phyloP scores from a whole-genome alignment of 2,797 vertebrate genomes.

The Chaetodon trifasciatus region DNA sequence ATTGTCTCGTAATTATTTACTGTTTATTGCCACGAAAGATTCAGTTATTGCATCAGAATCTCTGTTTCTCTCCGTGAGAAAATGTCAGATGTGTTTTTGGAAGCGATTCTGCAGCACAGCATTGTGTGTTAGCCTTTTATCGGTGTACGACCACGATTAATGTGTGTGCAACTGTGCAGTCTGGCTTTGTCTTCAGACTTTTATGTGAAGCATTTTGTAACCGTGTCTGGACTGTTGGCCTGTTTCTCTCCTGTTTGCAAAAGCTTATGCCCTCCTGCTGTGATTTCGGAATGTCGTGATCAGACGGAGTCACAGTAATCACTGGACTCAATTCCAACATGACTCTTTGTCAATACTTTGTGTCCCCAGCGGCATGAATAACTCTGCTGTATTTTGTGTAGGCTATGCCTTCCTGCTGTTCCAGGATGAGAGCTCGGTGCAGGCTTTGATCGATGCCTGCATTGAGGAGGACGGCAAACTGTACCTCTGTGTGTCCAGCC shows the following conservation, averaged over 20 bases:
- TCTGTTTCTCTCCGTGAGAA: not conserved
- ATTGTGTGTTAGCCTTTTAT: not conserved
- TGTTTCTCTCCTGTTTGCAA: conserved; percentile 40
- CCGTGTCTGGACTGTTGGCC: conserved; percentile 25
- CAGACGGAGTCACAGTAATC: conserved; percentile 41
- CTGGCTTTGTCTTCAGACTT: conserved; percentile 18
- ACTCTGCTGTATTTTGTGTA: conserved; percentile 68
- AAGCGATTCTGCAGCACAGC: not conserved
- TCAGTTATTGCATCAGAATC: not conserved
- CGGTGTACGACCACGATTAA: not conserved
- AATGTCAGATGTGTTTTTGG: not conserved
- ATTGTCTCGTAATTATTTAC: not conserved
- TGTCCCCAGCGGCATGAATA: conserved; percentile 40
- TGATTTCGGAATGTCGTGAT: conserved; percentile 37
- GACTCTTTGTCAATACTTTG: conserved; percentile 33
- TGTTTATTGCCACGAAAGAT: not conserved
- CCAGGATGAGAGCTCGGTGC: conserved; percentile 99
- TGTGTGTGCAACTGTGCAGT: conserved; percentile 15
- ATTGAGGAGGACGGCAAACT: conserved; percentile 99
- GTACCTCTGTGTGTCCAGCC: conserved; percentile 98
- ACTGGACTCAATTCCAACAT: conserved; percentile 34
- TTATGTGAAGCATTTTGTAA: conserved; percentile 39
- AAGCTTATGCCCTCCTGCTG: conserved; percentile 48
- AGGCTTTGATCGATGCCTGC: conserved; percentile 98
- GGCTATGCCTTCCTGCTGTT: conserved; percentile 99